Base-by-base conservation (phyloP, 2,797 vertebrate genomes). In the Antrozous pallidus region DNA sequence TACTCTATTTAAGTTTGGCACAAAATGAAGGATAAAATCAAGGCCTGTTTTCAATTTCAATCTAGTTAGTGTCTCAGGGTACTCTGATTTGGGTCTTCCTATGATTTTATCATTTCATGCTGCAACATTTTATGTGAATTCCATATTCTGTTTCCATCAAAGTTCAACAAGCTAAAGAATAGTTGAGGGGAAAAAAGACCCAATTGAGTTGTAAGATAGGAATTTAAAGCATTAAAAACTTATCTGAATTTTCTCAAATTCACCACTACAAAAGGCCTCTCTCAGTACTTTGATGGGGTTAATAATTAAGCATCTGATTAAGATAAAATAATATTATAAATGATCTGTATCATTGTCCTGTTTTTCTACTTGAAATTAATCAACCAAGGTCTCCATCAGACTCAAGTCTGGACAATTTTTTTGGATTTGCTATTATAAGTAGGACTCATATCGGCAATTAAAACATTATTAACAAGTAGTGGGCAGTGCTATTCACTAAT, bases 1-100 rank as follows among this genome's bases (percentile, higher is more conserved):
- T 94, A 87, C 28, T 22, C 49, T 94, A 47, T 91, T 95, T 96
- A 96, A 95, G 63, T 93, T 90, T 96, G 89, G 89, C 88, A 96
- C 89, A 93, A 88, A 96, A 94, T 91, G 54, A 95, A 96, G 65
- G 84, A 38, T 77, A 58, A 88, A 95, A 54, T 5, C 26, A 90
- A 80, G 33, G 31, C 40, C 81, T 94, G 91, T 90, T 95, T 97
- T 74, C 69, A 95, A 91, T 96, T 95, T 78, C 16, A 91, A 69
- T 92, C 20, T 91, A 70, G 84, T 91, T 80, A 74, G 47, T 94
- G 40, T 96, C 58, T 88, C 42, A 26, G 40, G 24, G 20, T 71
- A 74, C 69, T 95, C 56, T 81, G 75, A 87, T 71, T 89, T 18
- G 31, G 17, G 16, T 85, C 70, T 88, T 93, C n/a, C 36, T 78